Base-by-base conservation (phyloP, 2,113 vertebrate species). In the Pseudonaja textilis region DNA sequence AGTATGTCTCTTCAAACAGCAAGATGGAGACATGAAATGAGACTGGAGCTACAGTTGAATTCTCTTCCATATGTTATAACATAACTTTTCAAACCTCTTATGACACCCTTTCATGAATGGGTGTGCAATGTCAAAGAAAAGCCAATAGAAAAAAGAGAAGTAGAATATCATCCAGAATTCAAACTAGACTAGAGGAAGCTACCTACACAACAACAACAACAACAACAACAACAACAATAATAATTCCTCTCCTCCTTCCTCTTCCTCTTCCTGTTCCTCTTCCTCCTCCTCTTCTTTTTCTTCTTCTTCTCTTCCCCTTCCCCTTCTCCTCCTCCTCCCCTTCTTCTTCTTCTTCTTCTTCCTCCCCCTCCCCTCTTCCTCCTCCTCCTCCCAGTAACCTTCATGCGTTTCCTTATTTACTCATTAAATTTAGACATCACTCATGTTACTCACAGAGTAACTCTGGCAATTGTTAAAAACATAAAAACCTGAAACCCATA, bases 191-290 rank as follows among this genome's bases (percentile, higher is more conserved):
- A 50, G 8, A 50, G 5, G 69, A 74, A 74, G n/a, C 69, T n/a
- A 74, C 5, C 69, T 74, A 2, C 64, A 16, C 47, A 7, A 47
- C 1, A 47, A 47, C 47, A 47, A 47, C 5, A 47, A 47, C 5
- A 47, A 47, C 45, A 47, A 47, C 5, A 47, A 42, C 42, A 3
- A 0, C 1, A 3, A 3, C 1, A 1, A 3, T 25, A 3, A 23
- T 59, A 20, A 1, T 22, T 59, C 57, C 22, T 25, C 23, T 25
- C 11, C 4, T 55, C 55, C 18, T 56, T 1, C 18, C 4, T 16
- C 16, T 64, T 47, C 4, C 26, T n/a, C 11, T 29, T 64, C 4
- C 61, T 14, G 2, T 47, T 59, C 12, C 1, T 56, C 55, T 3
- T 50, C 14, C 56, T 57, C 14, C 56, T 57, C 18, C 56, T 57